Evolutionary conservation across 2,113 vertebrate genomes (phyloP), one percentile per base, ranked within the genome.

Genomic region (Mustela nigripes): DNA sequence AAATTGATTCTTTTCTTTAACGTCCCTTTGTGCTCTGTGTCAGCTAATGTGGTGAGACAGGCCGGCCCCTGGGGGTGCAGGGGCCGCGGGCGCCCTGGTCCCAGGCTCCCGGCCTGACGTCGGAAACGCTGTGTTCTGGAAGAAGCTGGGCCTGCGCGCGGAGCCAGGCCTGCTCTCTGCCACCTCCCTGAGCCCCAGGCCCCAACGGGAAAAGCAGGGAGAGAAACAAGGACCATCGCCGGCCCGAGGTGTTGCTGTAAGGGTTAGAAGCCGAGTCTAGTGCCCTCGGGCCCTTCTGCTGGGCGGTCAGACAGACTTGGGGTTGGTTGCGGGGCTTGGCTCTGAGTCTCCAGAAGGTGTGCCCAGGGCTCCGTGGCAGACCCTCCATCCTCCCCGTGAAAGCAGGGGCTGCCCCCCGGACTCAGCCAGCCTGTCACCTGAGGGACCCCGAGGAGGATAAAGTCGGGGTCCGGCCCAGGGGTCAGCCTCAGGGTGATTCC

Each of bases 401-500:
- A 26, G 33, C 19, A 12, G 63, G 53, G 33, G 6, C 3, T 1
- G 45, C 15, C 36, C 9, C 71, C 11, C 58, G 42, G 69, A 79
- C 24, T 14, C 45, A 8, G 71, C 39, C 28, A 2, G 45, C 21
- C 58, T 8, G 39, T 56, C 4, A 2, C n/a, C 69, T 11, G 1
- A 18, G 73, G 42, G 53, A 28, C 8, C 12, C 1, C 0, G 62
- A 63, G 69, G 39, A 1, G 0, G 39, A 83, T 1, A 19, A 5
- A 65, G 50, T 11, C 9, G 0, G 36, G 80, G 19, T 4, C 50
- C 36, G 53, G 18, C 74, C 58, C 53, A 2, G 65, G 33, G 1
- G 18, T 28, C 10, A 0, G 56, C 39, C 0, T 0, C 0, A 3
- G 39, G 26, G 12, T 33, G 28, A 26, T 22, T 0, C 7, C 11